Evolutionary conservation across 2,113 vertebrate species (phyloP), one percentile per base, ranked within the genome.

Genomic region (Odocoileus hemionus): DNA sequence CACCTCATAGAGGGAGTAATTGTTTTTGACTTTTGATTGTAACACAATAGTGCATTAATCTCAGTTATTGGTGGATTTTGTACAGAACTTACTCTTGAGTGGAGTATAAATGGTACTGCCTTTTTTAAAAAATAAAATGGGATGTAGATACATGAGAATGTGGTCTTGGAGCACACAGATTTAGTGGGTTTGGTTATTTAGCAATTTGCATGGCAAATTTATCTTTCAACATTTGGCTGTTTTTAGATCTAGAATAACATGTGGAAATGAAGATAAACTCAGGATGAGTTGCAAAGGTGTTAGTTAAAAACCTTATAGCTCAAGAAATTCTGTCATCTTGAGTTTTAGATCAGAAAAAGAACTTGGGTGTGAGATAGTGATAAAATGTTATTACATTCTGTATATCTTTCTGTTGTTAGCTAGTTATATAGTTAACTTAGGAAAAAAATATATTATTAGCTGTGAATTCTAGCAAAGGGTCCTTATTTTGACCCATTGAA

Each of bases 241-340:
- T 89, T 96, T 95, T 94, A 78, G 12, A 36, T 54, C 45, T 84
- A 3, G 89, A 87, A 43, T 91, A 79, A 86, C 58, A n/a, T 96
- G 74, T 97, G 74, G 86, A 90, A 83, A 78, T 85, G 70, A 86
- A 95, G 79, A 43, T 64, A 87, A 86, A 74, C 45, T 87, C 89
- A 91, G 60, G 30, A 54, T 82, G 79, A 86, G 13, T 86, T 64
- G 33, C 23, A 89, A 39, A 93, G 9, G 15, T 88, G 25, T 82
- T 88, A 54, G 36, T 85, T 86, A 93, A 95, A 39, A 74, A 8
- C 74, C 30, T 87, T 26, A 25, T 93, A 78, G 76, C 33, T 83
- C 39, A 76, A 91, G 55, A 9, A 93, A 70, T 83, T 89, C 16
- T 87, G 0, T 64, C n/a, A 76, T 90, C 80, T 89, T 79, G 67